Evolutionary conservation across 2,113 vertebrate species (phyloP).

Genomic region (Guaruba guarouba): DNA sequence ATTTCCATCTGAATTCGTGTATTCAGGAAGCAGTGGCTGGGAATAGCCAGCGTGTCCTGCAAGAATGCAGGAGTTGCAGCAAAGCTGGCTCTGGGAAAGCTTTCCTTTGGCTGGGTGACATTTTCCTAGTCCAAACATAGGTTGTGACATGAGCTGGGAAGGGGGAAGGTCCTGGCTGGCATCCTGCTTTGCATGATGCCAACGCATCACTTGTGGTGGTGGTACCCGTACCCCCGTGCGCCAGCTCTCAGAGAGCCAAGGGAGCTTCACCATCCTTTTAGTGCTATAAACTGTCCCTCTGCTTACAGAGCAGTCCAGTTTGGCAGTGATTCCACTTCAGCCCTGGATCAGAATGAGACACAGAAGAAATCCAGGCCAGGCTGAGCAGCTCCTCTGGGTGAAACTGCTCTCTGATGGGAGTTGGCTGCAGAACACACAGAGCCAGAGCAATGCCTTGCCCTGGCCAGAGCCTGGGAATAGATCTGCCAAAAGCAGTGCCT

Average conservation of each 20-base stretch:
- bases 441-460: neutral
- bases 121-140: neutral
- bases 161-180: neutral
- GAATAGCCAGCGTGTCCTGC: accelerated
- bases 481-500: neutral
- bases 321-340: neutral
- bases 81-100: neutral
- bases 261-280: neutral
- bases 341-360: accelerated
- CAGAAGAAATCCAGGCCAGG: neutral
- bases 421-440: neutral
- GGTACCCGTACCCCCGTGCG: neutral
- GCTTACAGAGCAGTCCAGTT: neutral
- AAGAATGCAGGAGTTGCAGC: accelerated
- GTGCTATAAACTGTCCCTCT: neutral
- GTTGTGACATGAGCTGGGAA: neutral
- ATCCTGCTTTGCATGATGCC: neutral
- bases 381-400: neutral
- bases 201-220: accelerated
- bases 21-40: neutral
- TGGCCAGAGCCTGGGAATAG: neutral
- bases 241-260: accelerated
- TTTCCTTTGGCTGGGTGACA: neutral
- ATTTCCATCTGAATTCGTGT: neutral
- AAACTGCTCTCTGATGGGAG: neutral